phyloP scores from a whole-genome alignment of 2,888 invertebrate genomes.

The Lymantria dispar region DNA sequence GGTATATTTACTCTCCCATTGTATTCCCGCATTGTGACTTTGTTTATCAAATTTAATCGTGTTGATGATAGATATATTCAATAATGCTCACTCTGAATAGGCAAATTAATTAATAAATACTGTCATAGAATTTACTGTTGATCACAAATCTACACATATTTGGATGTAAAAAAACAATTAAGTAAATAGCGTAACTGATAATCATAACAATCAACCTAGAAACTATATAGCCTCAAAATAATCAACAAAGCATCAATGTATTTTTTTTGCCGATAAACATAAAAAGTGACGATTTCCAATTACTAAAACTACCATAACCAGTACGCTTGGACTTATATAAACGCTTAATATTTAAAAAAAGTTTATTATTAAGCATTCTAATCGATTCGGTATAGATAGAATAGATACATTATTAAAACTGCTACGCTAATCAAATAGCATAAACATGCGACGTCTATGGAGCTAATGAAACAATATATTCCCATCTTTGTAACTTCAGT shows the following conservation, averaged over 20 bases:
- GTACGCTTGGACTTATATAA: background rate
- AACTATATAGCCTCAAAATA: background rate
- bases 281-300: background rate
- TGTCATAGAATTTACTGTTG: too few species aligned
- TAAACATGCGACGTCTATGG: too few species aligned
- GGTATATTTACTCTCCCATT: too few species aligned
- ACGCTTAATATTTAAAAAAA: background rate
- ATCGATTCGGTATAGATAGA: constrained; percentile 2
- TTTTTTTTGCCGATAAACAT: background rate
- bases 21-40: too few species aligned
- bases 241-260: background rate
- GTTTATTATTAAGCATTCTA: background rate
- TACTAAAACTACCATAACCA: background rate
- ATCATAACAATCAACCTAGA: background rate
- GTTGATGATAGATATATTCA: too few species aligned
- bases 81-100: too few species aligned
- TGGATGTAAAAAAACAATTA: background rate
- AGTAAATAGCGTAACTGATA: background rate
- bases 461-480: too few species aligned
- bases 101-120: too few species aligned
- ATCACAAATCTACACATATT: background rate
- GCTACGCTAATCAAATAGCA: too few species aligned
- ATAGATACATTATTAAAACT: too few species aligned
- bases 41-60: too few species aligned
- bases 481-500: too few species aligned